Conservation (phyloP, 2,797 vertebrate species). For the Amblyraja radiata region DNA sequence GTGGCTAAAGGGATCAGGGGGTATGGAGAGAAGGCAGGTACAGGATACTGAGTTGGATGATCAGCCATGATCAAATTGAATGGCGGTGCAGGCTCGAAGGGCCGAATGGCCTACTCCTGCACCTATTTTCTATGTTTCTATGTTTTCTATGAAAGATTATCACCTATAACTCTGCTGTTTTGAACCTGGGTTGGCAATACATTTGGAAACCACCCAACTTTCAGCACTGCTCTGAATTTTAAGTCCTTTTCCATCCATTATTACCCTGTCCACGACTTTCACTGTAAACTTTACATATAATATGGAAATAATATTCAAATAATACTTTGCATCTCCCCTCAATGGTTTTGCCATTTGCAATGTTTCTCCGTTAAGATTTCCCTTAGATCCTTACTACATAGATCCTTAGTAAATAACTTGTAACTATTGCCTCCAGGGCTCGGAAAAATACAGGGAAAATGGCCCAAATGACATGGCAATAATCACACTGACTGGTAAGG, state of each 20-base stretch:
- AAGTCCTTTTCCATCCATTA: neutral
- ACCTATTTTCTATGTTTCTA: too few species aligned
- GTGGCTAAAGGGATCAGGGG: too few species aligned
- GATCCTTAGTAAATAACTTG: neutral
- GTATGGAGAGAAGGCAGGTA: too few species aligned
- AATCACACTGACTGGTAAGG: neutral
- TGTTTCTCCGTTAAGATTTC: too few species aligned
- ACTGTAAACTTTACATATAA: neutral
- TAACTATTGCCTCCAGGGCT: neutral
- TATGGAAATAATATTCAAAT: too few species aligned
- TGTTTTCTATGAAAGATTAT: neutral
- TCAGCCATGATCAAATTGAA: too few species aligned
- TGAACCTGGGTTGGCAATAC: neutral
- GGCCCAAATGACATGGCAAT: neutral
- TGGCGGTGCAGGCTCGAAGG: too few species aligned
- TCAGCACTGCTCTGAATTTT: neutral
- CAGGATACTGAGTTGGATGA: too few species aligned
- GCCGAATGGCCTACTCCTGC: too few species aligned
- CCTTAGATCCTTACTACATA: neutral
- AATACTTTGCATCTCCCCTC: too few species aligned
- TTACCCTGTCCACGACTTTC: neutral
- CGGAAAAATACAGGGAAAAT: neutral
- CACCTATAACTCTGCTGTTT: neutral
- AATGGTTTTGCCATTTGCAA: too few species aligned
- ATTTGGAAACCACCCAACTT: neutral